These are phyloP conservation scores for Strigamia crassipes DNA, from an alignment of 2,888 invertebrate species.

Conservation along the genomic window DNA sequence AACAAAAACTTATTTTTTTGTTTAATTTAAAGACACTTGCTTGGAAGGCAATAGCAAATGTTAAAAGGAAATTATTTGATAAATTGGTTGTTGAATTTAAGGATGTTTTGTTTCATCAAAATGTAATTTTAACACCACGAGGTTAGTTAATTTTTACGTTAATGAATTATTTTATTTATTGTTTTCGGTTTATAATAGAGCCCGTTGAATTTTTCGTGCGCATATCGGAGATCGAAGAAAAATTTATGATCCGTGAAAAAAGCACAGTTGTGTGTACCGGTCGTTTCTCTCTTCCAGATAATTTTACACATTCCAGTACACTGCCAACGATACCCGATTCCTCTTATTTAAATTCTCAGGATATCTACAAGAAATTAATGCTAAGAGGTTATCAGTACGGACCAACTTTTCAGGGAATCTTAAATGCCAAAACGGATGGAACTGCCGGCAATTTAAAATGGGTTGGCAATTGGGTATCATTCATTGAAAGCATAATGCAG, in stretches of 20 bases:
- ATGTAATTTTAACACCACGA: slow-evolving; percentile 88
- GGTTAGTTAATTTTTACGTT: no score
- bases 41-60: slow-evolving; percentile 84
- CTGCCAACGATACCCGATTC: neutral
- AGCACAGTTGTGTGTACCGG: neutral
- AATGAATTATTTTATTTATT: no score
- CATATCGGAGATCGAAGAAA: neutral
- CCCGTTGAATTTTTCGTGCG: neutral
- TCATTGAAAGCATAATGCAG: neutral
- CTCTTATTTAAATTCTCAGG: neutral
- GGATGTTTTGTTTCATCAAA: slow-evolving; percentile 86
- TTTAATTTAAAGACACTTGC: slow-evolving; percentile 67
- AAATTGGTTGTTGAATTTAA: slow-evolving; percentile 84
- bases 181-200: no score
- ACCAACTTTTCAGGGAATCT: slow-evolving; percentile 54
- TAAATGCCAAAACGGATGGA: slow-evolving; percentile 51
- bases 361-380: slow-evolving; percentile 49
- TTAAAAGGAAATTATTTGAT: slow-evolving; percentile 72
- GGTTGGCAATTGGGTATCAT: slow-evolving; percentile 25
- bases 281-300: neutral
- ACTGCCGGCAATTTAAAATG: slow-evolving; percentile 4
- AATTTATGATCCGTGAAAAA: neutral
- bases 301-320: no score
- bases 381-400: slow-evolving; percentile 51
- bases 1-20: no score